Evolutionary conservation across 2,113 vertebrate genomes (phyloP).

Genomic region (Brachirus orientalis): DNA sequence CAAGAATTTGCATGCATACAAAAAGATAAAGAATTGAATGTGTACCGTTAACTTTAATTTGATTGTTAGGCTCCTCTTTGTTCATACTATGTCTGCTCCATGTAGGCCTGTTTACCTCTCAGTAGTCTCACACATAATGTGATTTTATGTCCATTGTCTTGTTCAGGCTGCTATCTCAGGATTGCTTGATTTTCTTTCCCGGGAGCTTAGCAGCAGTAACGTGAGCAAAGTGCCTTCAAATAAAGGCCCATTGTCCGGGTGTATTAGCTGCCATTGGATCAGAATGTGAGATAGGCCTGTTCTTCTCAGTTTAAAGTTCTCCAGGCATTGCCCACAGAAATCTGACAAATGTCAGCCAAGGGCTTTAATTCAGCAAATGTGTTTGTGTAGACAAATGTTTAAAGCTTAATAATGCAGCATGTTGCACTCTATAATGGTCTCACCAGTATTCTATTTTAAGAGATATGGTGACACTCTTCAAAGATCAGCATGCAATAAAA

Average conservation of each 20-base stretch:
- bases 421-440: background rate
- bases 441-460: background rate
- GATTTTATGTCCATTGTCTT: slow-evolving; percentile 40
- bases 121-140: slow-evolving; percentile 20
- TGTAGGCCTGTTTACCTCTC: background rate
- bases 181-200: slow-evolving; percentile 59
- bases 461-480: background rate
- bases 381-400: background rate
- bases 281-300: slow-evolving; percentile 67
- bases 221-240: slow-evolving; percentile 72
- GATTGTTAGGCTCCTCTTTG: background rate
- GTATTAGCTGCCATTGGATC: slow-evolving; percentile 65
- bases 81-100: background rate
- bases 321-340: slow-evolving; percentile 27
- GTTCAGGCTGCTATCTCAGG: slow-evolving; percentile 31
- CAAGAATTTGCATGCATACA: background rate
- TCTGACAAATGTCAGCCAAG: slow-evolving; percentile 30
- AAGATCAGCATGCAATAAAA: background rate
- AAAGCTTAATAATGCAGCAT: background rate
- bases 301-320: slow-evolving; percentile 55
- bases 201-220: slow-evolving; percentile 61
- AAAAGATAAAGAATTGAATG: slow-evolving; percentile 13
- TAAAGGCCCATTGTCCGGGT: slow-evolving; percentile 75
- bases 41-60: background rate
- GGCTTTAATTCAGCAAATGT: background rate